Evolutionary conservation across 2,797 vertebrate species (phyloP).

Genomic region (Brachymystax lenok): DNA sequence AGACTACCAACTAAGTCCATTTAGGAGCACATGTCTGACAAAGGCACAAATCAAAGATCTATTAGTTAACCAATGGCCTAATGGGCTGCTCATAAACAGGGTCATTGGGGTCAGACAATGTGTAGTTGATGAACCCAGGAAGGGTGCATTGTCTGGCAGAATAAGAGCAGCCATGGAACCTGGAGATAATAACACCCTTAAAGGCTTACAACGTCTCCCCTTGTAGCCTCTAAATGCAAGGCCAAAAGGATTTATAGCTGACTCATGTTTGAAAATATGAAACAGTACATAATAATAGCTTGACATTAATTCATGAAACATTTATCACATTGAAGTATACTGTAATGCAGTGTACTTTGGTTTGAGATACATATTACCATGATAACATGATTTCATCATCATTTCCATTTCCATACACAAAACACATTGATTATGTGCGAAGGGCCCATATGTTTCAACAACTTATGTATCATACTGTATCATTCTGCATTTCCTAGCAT

Average conservation of each 20-base stretch:
- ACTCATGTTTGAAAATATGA: not conserved
- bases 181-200: slow-evolving; percentile 35
- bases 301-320: not conserved
- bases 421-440: too few species aligned
- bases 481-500: not conserved
- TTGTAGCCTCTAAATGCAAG: slow-evolving; percentile 25
- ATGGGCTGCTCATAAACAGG: slow-evolving; percentile 29
- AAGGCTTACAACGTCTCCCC: slow-evolving; percentile 44
- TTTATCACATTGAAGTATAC: not conserved
- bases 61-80: slow-evolving; percentile 26
- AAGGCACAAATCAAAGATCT: slow-evolving; percentile 17
- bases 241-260: not conserved
- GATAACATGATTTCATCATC: too few species aligned
- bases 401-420: too few species aligned
- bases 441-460: not conserved
- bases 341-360: not conserved
- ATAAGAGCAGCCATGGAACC: slow-evolving; percentile 42
- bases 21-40: not conserved
- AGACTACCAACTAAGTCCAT: too few species aligned
- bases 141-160: slow-evolving; percentile 22
- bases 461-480: not conserved
- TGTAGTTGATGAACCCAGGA: slow-evolving; percentile 40
- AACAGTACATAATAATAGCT: not conserved
- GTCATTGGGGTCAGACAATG: slow-evolving; percentile 26
- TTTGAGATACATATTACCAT: too few species aligned